A percentile compares a stretch with the other conserved stretches of the same genome.
Conservation (phyloP, 2,888 invertebrate genomes). For the Drosophila setosimentum region DNA sequence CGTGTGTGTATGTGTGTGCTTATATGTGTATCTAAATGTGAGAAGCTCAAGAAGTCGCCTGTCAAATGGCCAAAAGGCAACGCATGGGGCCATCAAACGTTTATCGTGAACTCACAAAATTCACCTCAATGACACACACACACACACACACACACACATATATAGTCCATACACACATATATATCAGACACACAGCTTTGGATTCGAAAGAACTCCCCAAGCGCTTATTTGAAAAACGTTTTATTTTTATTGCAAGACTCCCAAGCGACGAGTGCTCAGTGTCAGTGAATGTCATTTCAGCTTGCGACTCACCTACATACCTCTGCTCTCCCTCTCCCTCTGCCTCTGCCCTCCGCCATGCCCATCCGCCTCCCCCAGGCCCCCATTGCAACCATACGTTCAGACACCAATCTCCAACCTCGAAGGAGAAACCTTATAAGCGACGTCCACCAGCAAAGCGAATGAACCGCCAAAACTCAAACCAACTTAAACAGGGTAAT, state of each 20-base stretch:
- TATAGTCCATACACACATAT: slow-evolving; percentile 1
- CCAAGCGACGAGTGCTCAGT: slow-evolving; percentile 78
- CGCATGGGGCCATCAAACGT: slow-evolving; percentile 49
- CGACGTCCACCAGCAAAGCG: slow-evolving; percentile 1
- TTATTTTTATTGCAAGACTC: slow-evolving; percentile 77
- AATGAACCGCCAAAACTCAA: slow-evolving; percentile 4
- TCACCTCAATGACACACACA: slow-evolving; percentile 36
- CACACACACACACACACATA: slow-evolving; percentile 9
- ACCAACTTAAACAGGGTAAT: slow-evolving; percentile 9
- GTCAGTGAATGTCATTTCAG: slow-evolving; percentile 79
- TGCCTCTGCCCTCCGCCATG: no score
- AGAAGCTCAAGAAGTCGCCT: slow-evolving; percentile 36
- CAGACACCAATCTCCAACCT: slow-evolving; percentile 1
- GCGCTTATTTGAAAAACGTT: slow-evolving; percentile 80
- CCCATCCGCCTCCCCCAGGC: not conserved
- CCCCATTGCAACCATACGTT: not conserved
- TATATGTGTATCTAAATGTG: not conserved
- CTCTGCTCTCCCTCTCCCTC: not conserved
- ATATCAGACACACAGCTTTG: slow-evolving; percentile 1
- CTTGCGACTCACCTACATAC: slow-evolving; percentile 16
- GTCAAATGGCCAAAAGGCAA: slow-evolving; percentile 39
- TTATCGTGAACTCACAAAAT: slow-evolving; percentile 49
- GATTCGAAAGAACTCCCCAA: slow-evolving; percentile 53
- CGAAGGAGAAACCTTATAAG: not conserved
- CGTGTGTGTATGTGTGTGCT: not conserved